Base-by-base conservation (phyloP, 1,140 invertebrate species). In the Ceratoteleas bidentatus region DNA sequence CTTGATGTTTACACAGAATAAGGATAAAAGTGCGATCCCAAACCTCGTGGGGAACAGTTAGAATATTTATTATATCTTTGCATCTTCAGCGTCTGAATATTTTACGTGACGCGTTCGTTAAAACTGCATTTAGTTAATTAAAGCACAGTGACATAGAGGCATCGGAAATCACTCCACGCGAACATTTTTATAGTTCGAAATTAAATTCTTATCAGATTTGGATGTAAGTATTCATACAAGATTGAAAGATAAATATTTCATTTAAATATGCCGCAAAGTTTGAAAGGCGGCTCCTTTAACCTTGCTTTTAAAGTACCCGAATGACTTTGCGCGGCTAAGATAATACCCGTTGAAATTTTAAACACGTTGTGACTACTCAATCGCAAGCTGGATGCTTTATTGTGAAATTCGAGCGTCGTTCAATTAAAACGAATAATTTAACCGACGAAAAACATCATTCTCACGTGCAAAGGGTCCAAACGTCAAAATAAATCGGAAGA, bases 181-280 rank as follows among this genome's bases (percentile, higher is more conserved):
- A n/a, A 49, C 14, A 56, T 74, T 64, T 14, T 14, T 64, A 6
- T 50, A 57, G 6, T 57, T 74, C 56, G 9, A 40, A 73, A 62
- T 73, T 73, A 62, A 73, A 73, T 73, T 56, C n/a, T 73, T 47
- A 64, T 62, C 69, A 56, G 52, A 62, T 64, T 57, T 50, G 36
- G n/a, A 64, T 2, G 52, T 64, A 73, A 54, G 40, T 56, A 64
- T 53, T 54, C 69, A 62, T 56, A 24, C 32, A 62, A 64, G 50
- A 73, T 64, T 49, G 58, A 56, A 73, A 56, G 69, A 73, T 73
- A 73, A 73, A 73, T 64, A 47, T 49, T 62, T 62, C 33, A 64
- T 64, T 64, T 56, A 47, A 73, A 73, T 64, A 40, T 64, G 62
- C 50, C 0, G 11, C 2, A 64, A 62, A 45, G 45, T 72, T 72